phyloP scores from a whole-genome alignment of 2,888 invertebrate genomes.

The Mesorhabditis sp. region DNA sequence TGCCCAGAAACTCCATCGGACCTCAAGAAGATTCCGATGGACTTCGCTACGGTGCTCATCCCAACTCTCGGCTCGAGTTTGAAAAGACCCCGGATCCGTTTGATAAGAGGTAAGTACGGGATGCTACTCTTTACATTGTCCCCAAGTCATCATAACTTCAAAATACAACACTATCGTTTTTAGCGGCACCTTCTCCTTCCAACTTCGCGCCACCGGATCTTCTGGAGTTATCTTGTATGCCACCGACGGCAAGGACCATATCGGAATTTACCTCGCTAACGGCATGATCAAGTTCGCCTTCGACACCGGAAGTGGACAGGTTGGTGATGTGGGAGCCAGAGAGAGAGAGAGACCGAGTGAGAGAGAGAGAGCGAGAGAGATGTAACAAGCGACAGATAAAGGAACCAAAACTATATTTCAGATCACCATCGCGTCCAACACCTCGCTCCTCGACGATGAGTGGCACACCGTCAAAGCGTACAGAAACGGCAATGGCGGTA shows the following conservation, averaged over 20 bases:
- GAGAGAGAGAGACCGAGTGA: no score
- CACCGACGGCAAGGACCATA: slow-evolving; percentile 69
- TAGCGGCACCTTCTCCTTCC: slow-evolving; percentile 70
- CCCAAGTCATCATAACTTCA: neutral
- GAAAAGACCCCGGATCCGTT: slow-evolving; percentile 40
- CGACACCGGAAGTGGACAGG: slow-evolving; percentile 72
- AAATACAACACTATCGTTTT: slow-evolving; percentile 4
- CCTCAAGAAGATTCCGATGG: slow-evolving; percentile 52
- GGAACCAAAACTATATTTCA: no score
- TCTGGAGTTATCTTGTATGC: slow-evolving; percentile 82
- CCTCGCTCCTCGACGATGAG: slow-evolving; percentile 46
- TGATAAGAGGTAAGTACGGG: slow-evolving; percentile 33
- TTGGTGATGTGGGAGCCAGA: slow-evolving; percentile 12
- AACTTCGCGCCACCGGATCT: slow-evolving; percentile 74
- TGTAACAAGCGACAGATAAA: no score
- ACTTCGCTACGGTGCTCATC: slow-evolving; percentile 58
- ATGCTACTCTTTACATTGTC: neutral
- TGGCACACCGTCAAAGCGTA: slow-evolving; percentile 54
- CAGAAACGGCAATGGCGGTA: slow-evolving; percentile 45
- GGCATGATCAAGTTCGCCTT: slow-evolving; percentile 79
- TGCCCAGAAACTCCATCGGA: slow-evolving; percentile 16
- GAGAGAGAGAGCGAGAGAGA: no score
- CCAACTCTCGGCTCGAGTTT: slow-evolving; percentile 59
- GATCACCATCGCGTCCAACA: slow-evolving; percentile 29
- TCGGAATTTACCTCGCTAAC: slow-evolving; percentile 81